A percentile compares a stretch with the other conserved stretches of the same genome.
Conservation (phyloP, 2,113 vertebrate genomes). For the Arizona elegans region DNA sequence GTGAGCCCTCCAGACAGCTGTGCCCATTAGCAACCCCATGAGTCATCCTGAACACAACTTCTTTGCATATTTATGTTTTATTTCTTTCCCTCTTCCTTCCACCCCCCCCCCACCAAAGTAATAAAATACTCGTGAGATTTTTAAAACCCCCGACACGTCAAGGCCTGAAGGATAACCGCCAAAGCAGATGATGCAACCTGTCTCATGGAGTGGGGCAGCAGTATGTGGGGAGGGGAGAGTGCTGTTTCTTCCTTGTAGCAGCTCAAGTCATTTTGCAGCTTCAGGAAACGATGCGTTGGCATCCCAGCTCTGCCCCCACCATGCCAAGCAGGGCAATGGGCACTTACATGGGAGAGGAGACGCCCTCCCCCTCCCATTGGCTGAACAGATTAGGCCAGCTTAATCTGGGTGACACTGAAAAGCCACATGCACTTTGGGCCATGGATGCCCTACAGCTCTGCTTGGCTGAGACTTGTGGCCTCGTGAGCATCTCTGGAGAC, state of each 20-base stretch:
- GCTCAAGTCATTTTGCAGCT: background rate
- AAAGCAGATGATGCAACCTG: background rate
- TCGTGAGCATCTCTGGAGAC: background rate
- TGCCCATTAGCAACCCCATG: rapidly evolving
- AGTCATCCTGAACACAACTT: slow-evolving; percentile 5
- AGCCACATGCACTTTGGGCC: background rate
- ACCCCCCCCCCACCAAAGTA: background rate
- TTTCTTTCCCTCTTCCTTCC: background rate
- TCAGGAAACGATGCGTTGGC: background rate
- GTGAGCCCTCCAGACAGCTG: background rate
- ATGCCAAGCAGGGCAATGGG: background rate
- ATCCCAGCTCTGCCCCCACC: rapidly evolving
- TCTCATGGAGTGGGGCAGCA: background rate
- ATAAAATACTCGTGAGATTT: background rate
- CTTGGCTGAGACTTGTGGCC: background rate
- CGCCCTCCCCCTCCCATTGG: background rate
- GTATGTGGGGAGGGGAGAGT: background rate
- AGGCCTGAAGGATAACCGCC: slow-evolving; percentile 21
- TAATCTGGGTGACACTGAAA: background rate
- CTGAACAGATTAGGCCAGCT: background rate
- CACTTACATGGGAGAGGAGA: background rate
- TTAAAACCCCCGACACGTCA: slow-evolving; percentile 11
- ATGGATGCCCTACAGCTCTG: background rate
- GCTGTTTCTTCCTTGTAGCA: background rate
- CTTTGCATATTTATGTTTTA: background rate